Conservation (phyloP, 2,888 invertebrate genomes). For the Eumerus sabulonum region DNA sequence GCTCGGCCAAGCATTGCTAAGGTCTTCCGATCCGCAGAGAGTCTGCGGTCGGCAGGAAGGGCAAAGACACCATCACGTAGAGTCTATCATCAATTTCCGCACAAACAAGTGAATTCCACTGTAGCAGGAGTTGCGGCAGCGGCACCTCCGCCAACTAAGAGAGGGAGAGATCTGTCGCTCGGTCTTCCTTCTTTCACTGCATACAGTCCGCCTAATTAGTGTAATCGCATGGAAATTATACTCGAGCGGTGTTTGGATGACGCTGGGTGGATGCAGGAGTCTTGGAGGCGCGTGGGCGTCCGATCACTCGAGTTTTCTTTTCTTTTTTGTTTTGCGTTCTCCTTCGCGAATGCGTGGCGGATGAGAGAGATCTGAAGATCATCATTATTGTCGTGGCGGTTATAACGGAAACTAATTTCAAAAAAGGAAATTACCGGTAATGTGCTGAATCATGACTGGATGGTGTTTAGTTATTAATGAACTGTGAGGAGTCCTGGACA, state of each 20-base stretch:
- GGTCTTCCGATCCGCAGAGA: conserved; percentile 45
- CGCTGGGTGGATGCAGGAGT: conserved; percentile 43
- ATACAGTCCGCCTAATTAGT: conserved; percentile 64
- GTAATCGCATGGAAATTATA: conserved; percentile 70
- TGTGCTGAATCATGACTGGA: conserved; percentile 57
- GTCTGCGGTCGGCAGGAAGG: too few relatives aligned
- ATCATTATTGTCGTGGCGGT: conserved; percentile 29
- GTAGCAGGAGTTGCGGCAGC: conserved; percentile 18
- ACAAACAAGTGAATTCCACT: conserved; percentile 69
- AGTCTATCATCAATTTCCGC: conserved; percentile 69
- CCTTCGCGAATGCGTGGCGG: conserved; percentile 48
- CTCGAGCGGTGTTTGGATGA: conserved; percentile 49
- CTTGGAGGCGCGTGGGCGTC: conserved; percentile 53
- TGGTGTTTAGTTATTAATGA: conserved; percentile 60
- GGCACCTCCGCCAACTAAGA: conserved; percentile 18
- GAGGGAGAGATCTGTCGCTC: neutral
- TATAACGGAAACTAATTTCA: conserved; percentile 62
- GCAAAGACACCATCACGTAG: conserved; percentile 30
- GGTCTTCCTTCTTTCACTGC: conserved; percentile 16
- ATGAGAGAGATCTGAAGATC: conserved; percentile 57
- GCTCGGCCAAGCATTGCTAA: conserved; percentile 65
- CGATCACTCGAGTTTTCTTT: conserved; percentile 58
- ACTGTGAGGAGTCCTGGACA: conserved; percentile 58
- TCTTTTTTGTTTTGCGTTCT: conserved; percentile 53
- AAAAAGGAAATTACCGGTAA: conserved; percentile 61